Base-by-base conservation (phyloP, 2,888 invertebrate genomes). In the Scrobipalpa costella region DNA sequence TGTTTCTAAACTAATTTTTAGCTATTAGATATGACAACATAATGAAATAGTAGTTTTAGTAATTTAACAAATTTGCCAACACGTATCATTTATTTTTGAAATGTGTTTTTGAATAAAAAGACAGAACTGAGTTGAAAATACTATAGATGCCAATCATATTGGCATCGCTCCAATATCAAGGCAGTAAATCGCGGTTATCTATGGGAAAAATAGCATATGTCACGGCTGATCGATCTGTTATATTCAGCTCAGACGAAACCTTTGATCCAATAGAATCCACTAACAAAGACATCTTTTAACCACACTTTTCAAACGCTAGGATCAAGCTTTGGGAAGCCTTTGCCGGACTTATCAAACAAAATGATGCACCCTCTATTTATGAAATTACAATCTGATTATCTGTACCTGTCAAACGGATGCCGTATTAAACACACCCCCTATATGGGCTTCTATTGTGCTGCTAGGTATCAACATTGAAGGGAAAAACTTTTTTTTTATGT, bases 371-470 rank as follows among this genome's bases (percentile, higher is more conserved):
- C 77, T 40, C 40, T 13, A 40, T 40, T n/a, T 75, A 64, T 66
- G 73, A 78, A 79, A 76, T 79, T 72, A 73, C 75, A 73, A 84
- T 80, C 83, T 79, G 83, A 88, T 88, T 83, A 86, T 84, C 80
- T 80, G 73, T 79, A 90, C 89, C 88, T 89, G 89, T 83, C 83
- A 77, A 77, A 74, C 77, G 75, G 83, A 81, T 79, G 76, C 72
- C 71, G 68, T 78, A 83, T 83, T 80, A 79, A 77, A 77, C 70
- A 70, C 78, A 67, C 70, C 72, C 75, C 71, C 69, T 69, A 69
- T 68, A 68, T n/a, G n/a, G 55, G 13, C 13, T 34, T 33, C 36
- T 64, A 63, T 44, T 58, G 38, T 38, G 47, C 47, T 40, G 40
- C 40, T 40, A 11, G n/a, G n/a, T n/a, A 40, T 40, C 40, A 13